phyloP scores from a whole-genome alignment of 2,113 vertebrate genomes.

The Oreotrochilus melanogaster region DNA sequence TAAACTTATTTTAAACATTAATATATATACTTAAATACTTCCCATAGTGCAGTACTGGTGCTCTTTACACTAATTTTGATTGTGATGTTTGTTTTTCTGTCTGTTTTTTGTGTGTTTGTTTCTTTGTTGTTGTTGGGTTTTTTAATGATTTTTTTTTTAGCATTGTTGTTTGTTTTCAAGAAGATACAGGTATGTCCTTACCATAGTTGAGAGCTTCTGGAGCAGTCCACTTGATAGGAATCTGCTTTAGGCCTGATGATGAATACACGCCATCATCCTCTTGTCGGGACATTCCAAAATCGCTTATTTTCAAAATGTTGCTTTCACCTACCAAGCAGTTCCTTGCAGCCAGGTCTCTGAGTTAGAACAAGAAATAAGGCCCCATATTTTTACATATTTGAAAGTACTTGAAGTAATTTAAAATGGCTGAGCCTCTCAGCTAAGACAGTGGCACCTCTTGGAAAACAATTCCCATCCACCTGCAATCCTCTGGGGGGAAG shows the following conservation, averaged over 20 bases:
- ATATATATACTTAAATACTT: not conserved
- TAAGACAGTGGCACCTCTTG: accelerated
- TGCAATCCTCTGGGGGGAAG: accelerated
- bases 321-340: constrained; percentile 95
- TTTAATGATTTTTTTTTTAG: too few species aligned
- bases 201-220: constrained; percentile 98
- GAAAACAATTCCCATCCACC: not conserved
- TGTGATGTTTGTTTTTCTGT: not conserved
- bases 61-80: accelerated
- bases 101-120: too few species aligned
- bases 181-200: constrained; percentile 61
- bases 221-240: constrained; percentile 99
- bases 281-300: constrained; percentile 98
- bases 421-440: not conserved
- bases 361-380: constrained; percentile 56
- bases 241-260: constrained; percentile 96
- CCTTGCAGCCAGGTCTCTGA: constrained; percentile 94
- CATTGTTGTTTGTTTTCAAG: not conserved
- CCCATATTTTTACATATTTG: constrained; percentile 31
- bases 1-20: not conserved
- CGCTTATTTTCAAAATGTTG: constrained; percentile 94
- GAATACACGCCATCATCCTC: constrained; percentile 97
- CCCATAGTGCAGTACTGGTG: not conserved
- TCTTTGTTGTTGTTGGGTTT: too few species aligned
- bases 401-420: constrained; percentile 3